phyloP scores from a whole-genome alignment of 2,113 vertebrate species.

The Promerops cafer region DNA sequence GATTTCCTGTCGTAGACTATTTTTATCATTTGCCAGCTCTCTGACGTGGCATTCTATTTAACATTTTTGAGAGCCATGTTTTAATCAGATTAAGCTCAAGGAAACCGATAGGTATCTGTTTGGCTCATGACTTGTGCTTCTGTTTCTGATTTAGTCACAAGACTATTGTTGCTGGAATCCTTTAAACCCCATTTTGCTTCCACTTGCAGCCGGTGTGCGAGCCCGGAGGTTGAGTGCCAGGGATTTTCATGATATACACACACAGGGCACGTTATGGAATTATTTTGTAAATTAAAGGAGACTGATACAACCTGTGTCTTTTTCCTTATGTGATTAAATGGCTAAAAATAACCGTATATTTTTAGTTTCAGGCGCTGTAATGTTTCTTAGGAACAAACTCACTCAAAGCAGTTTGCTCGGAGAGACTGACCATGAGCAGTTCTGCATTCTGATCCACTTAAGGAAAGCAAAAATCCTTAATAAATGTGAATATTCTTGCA shows the following conservation, averaged over 20 bases:
- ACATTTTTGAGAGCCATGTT: slow-evolving; percentile 71
- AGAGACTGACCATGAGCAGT: slow-evolving; percentile 12
- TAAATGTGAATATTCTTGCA: not conserved
- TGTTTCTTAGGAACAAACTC: slow-evolving; percentile 61
- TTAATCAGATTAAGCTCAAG: slow-evolving; percentile 82
- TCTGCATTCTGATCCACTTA: not conserved
- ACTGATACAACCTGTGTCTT: slow-evolving; percentile 35
- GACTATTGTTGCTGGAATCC: slow-evolving; percentile 77
- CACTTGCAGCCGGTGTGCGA: slow-evolving; percentile 64
- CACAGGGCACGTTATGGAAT: not conserved
- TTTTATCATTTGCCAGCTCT: slow-evolving; percentile 70
- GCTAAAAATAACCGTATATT: slow-evolving; percentile 64
- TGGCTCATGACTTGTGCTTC: slow-evolving; percentile 72
- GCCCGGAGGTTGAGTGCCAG: slow-evolving; percentile 43
- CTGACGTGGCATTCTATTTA: slow-evolving; percentile 73
- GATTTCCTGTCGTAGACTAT: slow-evolving; percentile 74
- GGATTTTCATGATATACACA: slow-evolving; percentile 30
- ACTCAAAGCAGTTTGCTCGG: not conserved
- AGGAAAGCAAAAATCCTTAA: slow-evolving; percentile 1
- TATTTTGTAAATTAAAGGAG: slow-evolving; percentile 61
- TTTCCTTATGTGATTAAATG: slow-evolving; percentile 36
- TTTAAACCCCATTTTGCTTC: slow-evolving; percentile 71
- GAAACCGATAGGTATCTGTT: slow-evolving; percentile 79
- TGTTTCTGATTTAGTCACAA: slow-evolving; percentile 81
- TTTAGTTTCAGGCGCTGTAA: slow-evolving; percentile 36